These are phyloP conservation scores for Hydropsyche tenuis DNA, from an alignment of 1,140 invertebrate genomes.

Conservation along the genomic window DNA sequence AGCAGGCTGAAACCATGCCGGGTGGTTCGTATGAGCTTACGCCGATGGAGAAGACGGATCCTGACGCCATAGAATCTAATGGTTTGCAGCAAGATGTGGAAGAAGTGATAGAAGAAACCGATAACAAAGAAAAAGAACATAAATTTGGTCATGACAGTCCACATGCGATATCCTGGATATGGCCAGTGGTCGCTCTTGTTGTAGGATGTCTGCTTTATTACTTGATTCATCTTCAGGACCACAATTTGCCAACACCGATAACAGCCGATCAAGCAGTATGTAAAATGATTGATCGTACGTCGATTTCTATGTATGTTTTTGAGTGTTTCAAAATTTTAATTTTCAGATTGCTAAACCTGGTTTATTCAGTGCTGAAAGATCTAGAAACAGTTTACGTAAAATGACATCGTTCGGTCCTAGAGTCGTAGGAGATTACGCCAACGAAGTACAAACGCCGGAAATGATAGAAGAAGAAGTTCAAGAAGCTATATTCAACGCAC, in stretches of 20 bases:
- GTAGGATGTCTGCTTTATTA: constrained; percentile 4
- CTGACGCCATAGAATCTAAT: background rate
- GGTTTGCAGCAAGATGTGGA: background rate
- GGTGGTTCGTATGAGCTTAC: background rate
- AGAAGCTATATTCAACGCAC: constrained; percentile 17
- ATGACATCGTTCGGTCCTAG: constrained; percentile 36
- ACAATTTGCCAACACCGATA: background rate
- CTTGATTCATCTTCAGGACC: constrained; percentile 14
- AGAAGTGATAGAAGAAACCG: background rate
- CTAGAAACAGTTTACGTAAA: constrained; percentile 24
- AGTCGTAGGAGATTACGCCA: constrained; percentile 41
- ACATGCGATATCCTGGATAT: constrained; percentile 11
- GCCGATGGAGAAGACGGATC: background rate
- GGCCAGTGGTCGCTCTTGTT: background rate
- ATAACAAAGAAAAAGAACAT: background rate
- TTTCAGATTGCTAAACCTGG: constrained; percentile 3
- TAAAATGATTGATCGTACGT: background rate
- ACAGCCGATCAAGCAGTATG: background rate
- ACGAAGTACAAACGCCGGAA: constrained; percentile 33
- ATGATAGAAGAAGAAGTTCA: constrained; percentile 39
- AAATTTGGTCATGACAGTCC: background rate
- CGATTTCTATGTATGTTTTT: background rate
- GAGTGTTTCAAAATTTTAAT: background rate
- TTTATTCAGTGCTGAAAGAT: constrained; percentile 43
- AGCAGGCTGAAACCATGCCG: background rate